Evolutionary conservation across 2,113 vertebrate genomes (phyloP).

Genomic region (Hoplias malabaricus): DNA sequence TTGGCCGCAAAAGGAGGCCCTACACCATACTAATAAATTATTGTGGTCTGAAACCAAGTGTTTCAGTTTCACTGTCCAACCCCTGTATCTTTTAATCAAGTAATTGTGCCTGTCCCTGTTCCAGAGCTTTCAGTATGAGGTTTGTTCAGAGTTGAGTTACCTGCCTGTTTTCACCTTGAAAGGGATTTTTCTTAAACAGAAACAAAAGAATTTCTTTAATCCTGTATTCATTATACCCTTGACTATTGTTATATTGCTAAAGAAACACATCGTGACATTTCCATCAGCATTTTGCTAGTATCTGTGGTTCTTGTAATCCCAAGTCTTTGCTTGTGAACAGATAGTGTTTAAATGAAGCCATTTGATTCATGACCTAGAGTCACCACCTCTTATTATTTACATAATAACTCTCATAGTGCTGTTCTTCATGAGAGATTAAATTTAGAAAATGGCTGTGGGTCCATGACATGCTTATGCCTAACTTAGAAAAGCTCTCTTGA

Average conservation of each 20-base stretch:
- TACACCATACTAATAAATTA: no score
- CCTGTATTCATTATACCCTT: not conserved
- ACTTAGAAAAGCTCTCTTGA: not conserved
- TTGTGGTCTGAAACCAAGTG: no score
- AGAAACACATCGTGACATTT: not conserved
- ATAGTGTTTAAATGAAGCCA: constrained; percentile 21
- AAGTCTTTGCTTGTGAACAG: constrained; percentile 1
- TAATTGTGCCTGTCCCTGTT: no score
- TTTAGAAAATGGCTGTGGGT: constrained; percentile 64
- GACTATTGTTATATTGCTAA: not conserved
- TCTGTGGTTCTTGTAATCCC: not conserved
- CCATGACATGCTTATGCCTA: constrained; percentile 3
- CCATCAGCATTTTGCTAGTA: not conserved
- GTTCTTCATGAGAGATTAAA: constrained; percentile 59
- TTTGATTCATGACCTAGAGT: constrained; percentile 19
- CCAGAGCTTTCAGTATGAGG: no score
- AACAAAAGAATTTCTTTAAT: not conserved
- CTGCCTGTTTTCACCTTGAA: not conserved
- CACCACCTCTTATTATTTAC: constrained; percentile 47
- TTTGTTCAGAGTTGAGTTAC: not conserved
- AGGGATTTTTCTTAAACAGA: not conserved
- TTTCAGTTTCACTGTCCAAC: no score
- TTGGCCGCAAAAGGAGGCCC: no score
- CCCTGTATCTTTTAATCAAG: no score
- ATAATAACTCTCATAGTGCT: constrained; percentile 61